These are phyloP conservation scores for Coenonympha arcania DNA, from an alignment of 2,888 invertebrate species.

Conservation along the genomic window DNA sequence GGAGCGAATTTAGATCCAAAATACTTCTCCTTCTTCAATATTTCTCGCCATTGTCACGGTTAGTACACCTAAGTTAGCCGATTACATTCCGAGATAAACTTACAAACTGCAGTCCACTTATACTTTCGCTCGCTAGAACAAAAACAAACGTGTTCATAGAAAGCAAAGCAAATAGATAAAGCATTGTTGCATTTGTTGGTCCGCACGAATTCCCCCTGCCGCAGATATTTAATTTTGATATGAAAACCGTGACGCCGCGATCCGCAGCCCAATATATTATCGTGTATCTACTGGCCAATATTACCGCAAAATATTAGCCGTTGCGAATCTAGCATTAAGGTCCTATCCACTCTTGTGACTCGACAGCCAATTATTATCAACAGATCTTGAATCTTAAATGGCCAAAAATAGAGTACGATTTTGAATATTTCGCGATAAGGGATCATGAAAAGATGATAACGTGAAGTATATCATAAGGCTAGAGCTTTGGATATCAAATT, in stretches of 20 bases:
- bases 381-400: conserved; percentile 27
- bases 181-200: conserved; percentile 13
- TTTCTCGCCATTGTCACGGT: too few species aligned
- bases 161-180: conserved; percentile 28
- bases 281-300: conserved; percentile 64
- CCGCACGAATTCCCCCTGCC: conserved; percentile 34
- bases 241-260: conserved; percentile 54
- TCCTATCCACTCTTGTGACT: conserved; percentile 42
- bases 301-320: conserved; percentile 68
- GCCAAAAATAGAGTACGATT: conserved; percentile 28
- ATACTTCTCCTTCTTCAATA: too few species aligned
- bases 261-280: conserved; percentile 62
- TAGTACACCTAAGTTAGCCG: not conserved
- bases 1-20: too few species aligned
- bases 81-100: not conserved
- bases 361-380: not conserved
- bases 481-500: conserved; percentile 36
- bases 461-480: conserved; percentile 37
- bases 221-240: conserved; percentile 72
- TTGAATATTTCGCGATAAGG: conserved; percentile 17
- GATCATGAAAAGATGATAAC: conserved; percentile 32
- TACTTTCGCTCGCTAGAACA: conserved; percentile 14
- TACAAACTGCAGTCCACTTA: not conserved
- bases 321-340: conserved; percentile 60
- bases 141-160: conserved; percentile 19